Evolutionary conservation across 2,113 vertebrate species (phyloP), one percentile per base, ranked within the genome.

Genomic region (Furnarius figulus): DNA sequence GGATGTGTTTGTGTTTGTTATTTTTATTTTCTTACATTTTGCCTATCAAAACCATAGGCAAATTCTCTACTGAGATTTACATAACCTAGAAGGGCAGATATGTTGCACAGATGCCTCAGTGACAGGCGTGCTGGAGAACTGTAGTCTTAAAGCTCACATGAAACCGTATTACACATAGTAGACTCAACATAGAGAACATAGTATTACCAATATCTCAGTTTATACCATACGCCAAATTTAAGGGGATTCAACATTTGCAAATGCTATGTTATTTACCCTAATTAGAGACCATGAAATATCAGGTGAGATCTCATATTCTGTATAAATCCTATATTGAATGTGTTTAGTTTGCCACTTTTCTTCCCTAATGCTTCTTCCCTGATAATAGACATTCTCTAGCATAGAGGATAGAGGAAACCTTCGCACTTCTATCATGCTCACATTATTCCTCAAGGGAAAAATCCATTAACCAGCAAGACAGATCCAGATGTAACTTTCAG

Each of bases 381-480:
- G 37, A 72, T 78, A 83, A 83, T n/a, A 66, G 58, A 35, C 22
- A 73, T 73, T 68, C 22, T n/a, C n/a, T n/a, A n/a, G n/a, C n/a
- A n/a, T 80, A 16, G 55, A 58, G 17, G 14, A 25, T 12, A 44
- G 22, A 88, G 14, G 14, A 63, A 85, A 76, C 59, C 50, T 89
- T 83, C 86, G 28, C 20, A 40, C 46, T 85, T 52, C 53, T 72
- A 18, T 68, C 21, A 25, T 70, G n/a, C 15, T 79, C 12, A 50
- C 47, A 62, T 62, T 87, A 68, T 61, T 93, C 53, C 49, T 87
- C 50, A 75, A 94, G 49, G 33, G 35, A 81, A 81, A 80, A 71
- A 65, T 71, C 21, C 42, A 22, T 82, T 82, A 56, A 61, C 17
- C 16, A 47, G 8, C 4, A 79, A 76, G 42, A 92, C 23, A n/a